A percentile compares a stretch with the other conserved stretches of the same genome.
Conservation (phyloP, 2,113 vertebrate species). For the Paracanthobrama guichenoti region DNA sequence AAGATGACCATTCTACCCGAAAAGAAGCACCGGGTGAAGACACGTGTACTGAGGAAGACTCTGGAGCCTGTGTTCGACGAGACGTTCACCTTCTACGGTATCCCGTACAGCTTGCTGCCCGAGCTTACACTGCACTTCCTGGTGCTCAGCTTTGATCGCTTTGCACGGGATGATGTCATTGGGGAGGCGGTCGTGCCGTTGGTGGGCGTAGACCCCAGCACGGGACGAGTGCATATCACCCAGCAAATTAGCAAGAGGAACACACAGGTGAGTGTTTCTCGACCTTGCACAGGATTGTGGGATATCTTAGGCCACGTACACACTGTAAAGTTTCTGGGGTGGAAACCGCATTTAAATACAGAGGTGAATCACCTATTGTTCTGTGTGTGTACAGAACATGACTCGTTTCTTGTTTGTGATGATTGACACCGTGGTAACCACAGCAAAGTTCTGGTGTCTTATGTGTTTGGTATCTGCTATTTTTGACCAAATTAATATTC, state of each 20-base stretch:
- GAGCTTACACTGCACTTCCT: slow-evolving; percentile 87
- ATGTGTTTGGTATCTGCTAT: no score
- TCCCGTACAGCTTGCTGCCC: slow-evolving; percentile 82
- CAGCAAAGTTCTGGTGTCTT: no score
- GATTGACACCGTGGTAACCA: no score
- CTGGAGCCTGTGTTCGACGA: slow-evolving; percentile 85
- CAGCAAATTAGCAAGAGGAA: slow-evolving; percentile 86
- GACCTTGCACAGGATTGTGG: neutral
- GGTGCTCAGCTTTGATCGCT: slow-evolving; percentile 87
- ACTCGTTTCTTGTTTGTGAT: no score
- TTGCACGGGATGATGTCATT: slow-evolving; percentile 84
- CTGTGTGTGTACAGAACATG: no score
- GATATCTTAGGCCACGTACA: neutral
- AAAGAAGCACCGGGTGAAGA: slow-evolving; percentile 86
- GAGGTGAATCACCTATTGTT: no score
- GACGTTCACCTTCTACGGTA: slow-evolving; percentile 87
- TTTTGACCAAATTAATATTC: no score
- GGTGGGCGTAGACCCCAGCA: slow-evolving; percentile 83
- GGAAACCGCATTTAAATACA: no score
- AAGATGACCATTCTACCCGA: slow-evolving; percentile 92
- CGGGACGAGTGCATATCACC: slow-evolving; percentile 80
- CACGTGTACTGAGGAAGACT: slow-evolving; percentile 82
- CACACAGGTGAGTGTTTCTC: slow-evolving; percentile 73
- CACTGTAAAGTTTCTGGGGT: no score
- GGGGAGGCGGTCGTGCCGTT: slow-evolving; percentile 85